These are phyloP conservation scores for Lepidocyrtinus sp. DNA, from an alignment of 2,888 invertebrate genomes.

Conservation along the genomic window DNA sequence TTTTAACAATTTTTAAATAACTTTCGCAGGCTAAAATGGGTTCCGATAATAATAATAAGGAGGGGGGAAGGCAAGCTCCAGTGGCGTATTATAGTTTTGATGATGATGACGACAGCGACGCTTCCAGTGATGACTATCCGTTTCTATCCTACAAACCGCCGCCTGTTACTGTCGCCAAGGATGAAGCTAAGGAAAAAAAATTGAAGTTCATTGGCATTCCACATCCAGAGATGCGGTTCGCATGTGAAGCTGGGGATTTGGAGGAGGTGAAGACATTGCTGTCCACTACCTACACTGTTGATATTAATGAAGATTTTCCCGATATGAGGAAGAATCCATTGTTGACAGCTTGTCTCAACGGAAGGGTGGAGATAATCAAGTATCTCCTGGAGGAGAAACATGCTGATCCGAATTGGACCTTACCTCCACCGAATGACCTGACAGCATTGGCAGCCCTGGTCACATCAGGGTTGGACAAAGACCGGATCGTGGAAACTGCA, in stretches of 20 bases:
- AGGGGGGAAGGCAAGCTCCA: background rate
- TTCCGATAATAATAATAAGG: background rate
- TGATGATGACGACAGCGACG: conserved; percentile 16
- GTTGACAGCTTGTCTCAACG: conserved; percentile 25
- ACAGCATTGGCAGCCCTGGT: conserved; percentile 32
- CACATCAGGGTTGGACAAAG: background rate
- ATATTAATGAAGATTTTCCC: conserved; percentile 17
- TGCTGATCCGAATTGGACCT: conserved; percentile 27
- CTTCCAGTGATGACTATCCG: no score
- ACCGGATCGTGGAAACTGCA: conserved; percentile 14
- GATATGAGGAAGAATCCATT: conserved; percentile 32
- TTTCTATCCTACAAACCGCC: background rate
- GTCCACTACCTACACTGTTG: background rate
- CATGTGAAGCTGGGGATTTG: conserved; percentile 36
- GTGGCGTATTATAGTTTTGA: background rate
- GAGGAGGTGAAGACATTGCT: conserved; percentile 32
- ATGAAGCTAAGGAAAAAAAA: background rate
- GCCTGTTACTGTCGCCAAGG: no score
- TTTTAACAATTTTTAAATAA: no score
- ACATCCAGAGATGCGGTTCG: conserved; percentile 25
- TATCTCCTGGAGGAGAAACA: conserved; percentile 32
- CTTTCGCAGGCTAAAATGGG: no score
- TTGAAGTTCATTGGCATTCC: conserved; percentile 3
- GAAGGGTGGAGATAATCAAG: conserved; percentile 23
- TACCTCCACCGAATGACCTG: background rate